phyloP scores from a whole-genome alignment of 2,888 invertebrate species.

The Kryphioiulus occultus region DNA sequence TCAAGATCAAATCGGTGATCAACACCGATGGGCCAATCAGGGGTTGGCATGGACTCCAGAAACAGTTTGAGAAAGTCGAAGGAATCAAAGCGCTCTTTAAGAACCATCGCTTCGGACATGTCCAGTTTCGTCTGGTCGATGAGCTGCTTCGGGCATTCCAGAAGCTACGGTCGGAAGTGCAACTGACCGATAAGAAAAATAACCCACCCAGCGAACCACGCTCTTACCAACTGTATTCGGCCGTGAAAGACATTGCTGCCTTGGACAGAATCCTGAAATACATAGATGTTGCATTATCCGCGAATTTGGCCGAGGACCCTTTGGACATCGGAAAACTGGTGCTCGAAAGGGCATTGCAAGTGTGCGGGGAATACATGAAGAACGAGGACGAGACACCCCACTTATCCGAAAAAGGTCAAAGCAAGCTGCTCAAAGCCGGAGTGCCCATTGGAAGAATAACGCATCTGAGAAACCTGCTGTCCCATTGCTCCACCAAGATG shows the following conservation, averaged over 20 bases:
- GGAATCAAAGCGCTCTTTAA: neutral
- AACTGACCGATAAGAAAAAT: neutral
- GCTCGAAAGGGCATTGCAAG: neutral
- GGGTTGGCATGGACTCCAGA: neutral
- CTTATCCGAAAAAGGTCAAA: neutral
- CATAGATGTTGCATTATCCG: neutral
- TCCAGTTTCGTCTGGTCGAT: neutral
- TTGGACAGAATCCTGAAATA: neutral
- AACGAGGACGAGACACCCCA: neutral
- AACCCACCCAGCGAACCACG: neutral
- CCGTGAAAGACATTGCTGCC: neutral
- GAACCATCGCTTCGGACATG: neutral
- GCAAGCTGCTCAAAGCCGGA: neutral
- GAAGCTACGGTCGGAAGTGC: too few species aligned
- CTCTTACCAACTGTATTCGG: neutral
- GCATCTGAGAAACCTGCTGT: neutral
- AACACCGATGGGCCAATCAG: neutral
- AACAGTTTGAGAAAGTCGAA: neutral
- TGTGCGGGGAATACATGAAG: neutral
- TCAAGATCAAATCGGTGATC: neutral
- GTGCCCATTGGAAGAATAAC: neutral
- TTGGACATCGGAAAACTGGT: neutral
- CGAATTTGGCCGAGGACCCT: neutral
- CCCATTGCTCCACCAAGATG: neutral
- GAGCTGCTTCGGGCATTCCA: neutral